These are phyloP conservation scores for Rhizomys pruinosus DNA, from an alignment of 2,113 vertebrate species.

Conservation along the genomic window DNA sequence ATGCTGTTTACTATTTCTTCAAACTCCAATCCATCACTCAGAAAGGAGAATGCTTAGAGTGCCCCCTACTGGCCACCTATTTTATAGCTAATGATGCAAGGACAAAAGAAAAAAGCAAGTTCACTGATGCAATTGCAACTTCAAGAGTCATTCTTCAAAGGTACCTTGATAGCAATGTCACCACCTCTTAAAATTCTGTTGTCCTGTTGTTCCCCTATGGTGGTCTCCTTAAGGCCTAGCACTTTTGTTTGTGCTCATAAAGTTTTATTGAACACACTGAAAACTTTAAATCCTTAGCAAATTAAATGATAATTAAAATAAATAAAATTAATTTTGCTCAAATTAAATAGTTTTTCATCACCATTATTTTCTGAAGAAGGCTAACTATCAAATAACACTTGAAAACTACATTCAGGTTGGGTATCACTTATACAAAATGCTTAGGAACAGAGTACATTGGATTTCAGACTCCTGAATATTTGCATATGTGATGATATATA, in stretches of 20 bases:
- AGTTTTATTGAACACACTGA: not conserved
- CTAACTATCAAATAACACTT: not conserved
- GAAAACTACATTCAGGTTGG: not conserved
- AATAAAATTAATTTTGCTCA: slow-evolving; percentile 26
- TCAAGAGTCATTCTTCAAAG: not conserved
- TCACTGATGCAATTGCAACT: not conserved
- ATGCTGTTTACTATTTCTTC: not conserved
- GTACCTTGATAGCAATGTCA: not conserved
- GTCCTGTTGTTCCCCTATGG: not conserved
- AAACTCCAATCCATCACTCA: not conserved
- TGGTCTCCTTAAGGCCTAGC: not conserved
- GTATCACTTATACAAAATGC: not conserved
- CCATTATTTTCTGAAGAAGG: not conserved
- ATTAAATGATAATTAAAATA: not conserved
- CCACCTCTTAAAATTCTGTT: too few species aligned
- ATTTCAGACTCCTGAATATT: not conserved
- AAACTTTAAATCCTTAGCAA: not conserved
- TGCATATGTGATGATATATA: not conserved
- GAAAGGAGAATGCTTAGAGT: slow-evolving; percentile 36
- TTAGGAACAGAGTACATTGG: not conserved
- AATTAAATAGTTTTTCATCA: not conserved
- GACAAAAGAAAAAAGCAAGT: not conserved
- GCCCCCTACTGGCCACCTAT: slow-evolving; percentile 42
- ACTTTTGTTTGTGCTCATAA: not conserved
- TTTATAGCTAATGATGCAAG: not conserved